Percentiles rank a stretch among this genome's conserved stretches.
Conservation (phyloP, 2,888 invertebrate genomes). For the Drosophila niveifrons region DNA sequence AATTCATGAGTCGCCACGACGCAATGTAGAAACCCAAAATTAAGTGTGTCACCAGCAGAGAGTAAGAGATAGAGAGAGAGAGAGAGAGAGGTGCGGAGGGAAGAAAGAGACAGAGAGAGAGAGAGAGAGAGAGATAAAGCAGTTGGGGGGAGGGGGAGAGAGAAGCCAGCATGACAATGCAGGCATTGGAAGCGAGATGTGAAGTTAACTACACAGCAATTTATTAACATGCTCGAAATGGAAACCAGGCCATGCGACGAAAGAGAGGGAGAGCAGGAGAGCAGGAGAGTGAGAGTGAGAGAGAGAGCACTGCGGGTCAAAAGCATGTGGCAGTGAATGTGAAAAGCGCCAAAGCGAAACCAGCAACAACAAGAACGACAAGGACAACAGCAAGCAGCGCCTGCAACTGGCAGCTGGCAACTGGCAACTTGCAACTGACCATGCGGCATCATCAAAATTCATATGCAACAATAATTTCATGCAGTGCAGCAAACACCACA, state of each 20-base stretch:
- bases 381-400: neutral
- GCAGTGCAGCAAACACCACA: slow-evolving; percentile 2
- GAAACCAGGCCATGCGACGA: slow-evolving; percentile 25
- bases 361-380: slow-evolving; percentile 1
- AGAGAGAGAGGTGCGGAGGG: neutral
- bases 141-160: neutral
- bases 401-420: slow-evolving; percentile 6
- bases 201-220: slow-evolving; percentile 64
- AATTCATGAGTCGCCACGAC: slow-evolving; percentile 60
- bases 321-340: slow-evolving; percentile 11
- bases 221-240: slow-evolving; percentile 63
- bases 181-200: slow-evolving; percentile 24
- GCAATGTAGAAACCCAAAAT: slow-evolving; percentile 59
- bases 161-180: slow-evolving; percentile 16
- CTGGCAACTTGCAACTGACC: slow-evolving; percentile 10
- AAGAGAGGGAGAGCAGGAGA: neutral
- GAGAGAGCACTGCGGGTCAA: neutral
- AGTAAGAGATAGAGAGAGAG: neutral
- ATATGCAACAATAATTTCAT: slow-evolving; percentile 45
- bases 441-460: slow-evolving; percentile 47
- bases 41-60: slow-evolving; percentile 57
- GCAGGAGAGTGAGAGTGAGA: neutral
- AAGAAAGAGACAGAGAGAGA: neutral
- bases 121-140: neutral
- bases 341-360: slow-evolving; percentile 25